Evolutionary conservation across 1,140 invertebrate species (phyloP), one percentile per base, ranked within the genome.

Genomic region (Lordiphosa collinella): DNA sequence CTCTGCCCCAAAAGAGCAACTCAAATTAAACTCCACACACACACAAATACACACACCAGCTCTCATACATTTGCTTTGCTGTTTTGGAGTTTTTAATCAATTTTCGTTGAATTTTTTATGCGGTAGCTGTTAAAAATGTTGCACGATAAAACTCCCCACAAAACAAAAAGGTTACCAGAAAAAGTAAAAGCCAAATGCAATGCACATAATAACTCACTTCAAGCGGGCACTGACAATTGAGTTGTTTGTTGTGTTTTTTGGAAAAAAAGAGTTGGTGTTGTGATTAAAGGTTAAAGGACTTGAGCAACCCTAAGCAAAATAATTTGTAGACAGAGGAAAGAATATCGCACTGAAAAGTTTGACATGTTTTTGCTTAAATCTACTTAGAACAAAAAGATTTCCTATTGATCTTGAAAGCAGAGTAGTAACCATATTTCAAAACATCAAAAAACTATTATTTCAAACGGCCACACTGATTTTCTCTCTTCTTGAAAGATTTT

Each of bases 41-140:
- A 35, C 12, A 41, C 16, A 44, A 29, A 40, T 16, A 52, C 46
- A 48, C 58, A 63, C 44, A 55, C 47, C 40, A 31, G 11, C 25
- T 25, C 55, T 29, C 56, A 46, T 31, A 48, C 55, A 40, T 64
- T 56, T 64, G 56, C 54, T 69, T 60, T 41, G 56, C 52, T 57
- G 59, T 61, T 75, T 72, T 73, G 53, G 78, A 84, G 78, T 82
- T 82, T 75, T 82, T 82, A 82, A 82, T 82, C 76, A 82, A 82
- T 82, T 82, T 82, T 76, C 56, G 72, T 78, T 82, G 76, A 72
- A 82, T 82, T 82, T 82, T 82, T 82, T 46, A 80, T 80, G 66
- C 66, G 76, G 70, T 78, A 68, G 74, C 73, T 79, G 74, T 46
- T 74, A 54, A 74, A 74, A 73, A 74, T 57, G 48, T 37, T 58